Evolutionary conservation across 2,113 vertebrate species (phyloP).

Genomic region (Boulengeromyrus knoepffleri): DNA sequence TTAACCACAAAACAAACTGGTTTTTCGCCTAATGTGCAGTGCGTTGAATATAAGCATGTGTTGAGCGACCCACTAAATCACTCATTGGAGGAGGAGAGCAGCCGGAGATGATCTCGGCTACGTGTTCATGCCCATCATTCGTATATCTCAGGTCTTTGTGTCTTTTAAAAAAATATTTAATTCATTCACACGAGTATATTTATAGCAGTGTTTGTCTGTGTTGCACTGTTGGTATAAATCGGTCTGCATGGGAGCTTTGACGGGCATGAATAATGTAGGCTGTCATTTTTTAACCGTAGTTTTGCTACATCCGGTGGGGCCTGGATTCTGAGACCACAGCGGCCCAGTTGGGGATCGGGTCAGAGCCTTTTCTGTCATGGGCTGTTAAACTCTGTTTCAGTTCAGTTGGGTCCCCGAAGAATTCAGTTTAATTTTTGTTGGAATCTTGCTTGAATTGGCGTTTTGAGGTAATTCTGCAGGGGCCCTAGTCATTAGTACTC

Average conservation of each 20-base stretch:
- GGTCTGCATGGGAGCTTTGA: neutral
- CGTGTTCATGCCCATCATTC: neutral
- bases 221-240: neutral
- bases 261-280: neutral
- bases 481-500: neutral
- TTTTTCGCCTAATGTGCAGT: neutral
- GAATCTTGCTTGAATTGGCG: neutral
- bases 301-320: neutral
- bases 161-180: neutral
- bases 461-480: neutral
- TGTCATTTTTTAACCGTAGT: neutral
- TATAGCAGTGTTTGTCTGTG: neutral
- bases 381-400: neutral
- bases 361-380: neutral
- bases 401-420: neutral
- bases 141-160: neutral
- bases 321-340: neutral
- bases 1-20: slow-evolving; percentile 2
- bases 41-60: neutral
- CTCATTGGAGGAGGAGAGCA: too few species aligned
- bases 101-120: neutral
- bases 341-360: neutral
- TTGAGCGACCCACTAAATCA: neutral
- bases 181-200: neutral
- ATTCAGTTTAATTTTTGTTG: neutral